Evolutionary conservation across 2,113 vertebrate genomes (phyloP).

Genomic region (Eurystomus gularis): DNA sequence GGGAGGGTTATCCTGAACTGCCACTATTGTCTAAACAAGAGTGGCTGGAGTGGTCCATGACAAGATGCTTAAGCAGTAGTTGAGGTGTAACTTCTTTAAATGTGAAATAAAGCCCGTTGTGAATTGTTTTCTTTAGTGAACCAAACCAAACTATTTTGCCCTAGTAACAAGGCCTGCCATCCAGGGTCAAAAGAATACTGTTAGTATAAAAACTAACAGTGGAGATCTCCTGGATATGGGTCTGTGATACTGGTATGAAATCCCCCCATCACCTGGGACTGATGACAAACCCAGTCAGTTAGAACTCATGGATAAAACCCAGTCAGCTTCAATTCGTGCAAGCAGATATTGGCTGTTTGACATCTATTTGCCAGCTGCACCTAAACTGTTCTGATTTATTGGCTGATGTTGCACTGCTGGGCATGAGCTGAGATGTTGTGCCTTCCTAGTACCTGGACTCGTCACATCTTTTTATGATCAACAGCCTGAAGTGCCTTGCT

Average conservation of each 20-base stretch:
- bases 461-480: background rate
- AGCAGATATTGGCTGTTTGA: background rate
- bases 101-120: background rate
- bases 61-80: background rate
- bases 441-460: background rate
- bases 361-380: background rate
- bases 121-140: slow-evolving; percentile 36
- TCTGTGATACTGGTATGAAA: slow-evolving; percentile 75
- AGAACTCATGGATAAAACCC: slow-evolving; percentile 65
- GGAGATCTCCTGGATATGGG: slow-evolving; percentile 71
- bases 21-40: background rate
- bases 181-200: slow-evolving; percentile 49
- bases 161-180: slow-evolving; percentile 68
- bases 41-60: background rate
- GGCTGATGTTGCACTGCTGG: rapidly evolving
- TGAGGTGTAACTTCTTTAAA: background rate
- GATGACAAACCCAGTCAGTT: slow-evolving; percentile 75
- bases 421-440: background rate
- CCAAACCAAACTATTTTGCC: slow-evolving; percentile 58
- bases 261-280: slow-evolving; percentile 62
- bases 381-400: background rate
- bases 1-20: background rate
- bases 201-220: slow-evolving; percentile 71
- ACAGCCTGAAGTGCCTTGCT: background rate
- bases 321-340: slow-evolving; percentile 65